Percentiles rank a stretch among this genome's conserved stretches.
phyloP scores from a whole-genome alignment of 2,113 vertebrate genomes.

The Coptodon bakossiorum region DNA sequence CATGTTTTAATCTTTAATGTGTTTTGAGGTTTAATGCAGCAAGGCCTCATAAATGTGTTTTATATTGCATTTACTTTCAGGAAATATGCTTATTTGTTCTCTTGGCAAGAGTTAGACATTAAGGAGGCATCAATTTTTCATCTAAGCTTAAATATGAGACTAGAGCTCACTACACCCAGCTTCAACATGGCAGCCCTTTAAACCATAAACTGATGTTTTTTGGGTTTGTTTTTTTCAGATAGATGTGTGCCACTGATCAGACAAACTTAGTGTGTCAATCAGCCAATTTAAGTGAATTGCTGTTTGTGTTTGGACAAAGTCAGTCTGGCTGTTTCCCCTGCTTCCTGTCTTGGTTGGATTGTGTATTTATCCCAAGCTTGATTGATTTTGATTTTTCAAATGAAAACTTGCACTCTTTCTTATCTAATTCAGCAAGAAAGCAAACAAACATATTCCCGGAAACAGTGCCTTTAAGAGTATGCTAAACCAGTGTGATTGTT shows the following conservation, averaged over 20 bases:
- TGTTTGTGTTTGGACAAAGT: background rate
- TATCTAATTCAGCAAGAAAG: background rate
- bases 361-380: background rate
- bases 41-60: background rate
- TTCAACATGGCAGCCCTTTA: background rate
- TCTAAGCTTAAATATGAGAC: background rate
- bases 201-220: background rate
- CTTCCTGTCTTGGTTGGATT: background rate
- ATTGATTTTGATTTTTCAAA: background rate
- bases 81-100: background rate
- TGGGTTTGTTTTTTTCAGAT: background rate
- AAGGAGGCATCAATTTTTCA: background rate
- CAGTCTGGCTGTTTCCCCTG: background rate
- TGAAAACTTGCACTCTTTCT: background rate
- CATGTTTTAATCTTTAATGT: background rate
- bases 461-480: background rate
- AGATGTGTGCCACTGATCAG: background rate
- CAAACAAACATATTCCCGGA: background rate
- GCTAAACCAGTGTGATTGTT: background rate
- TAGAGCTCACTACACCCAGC: background rate
- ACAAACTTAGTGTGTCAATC: background rate
- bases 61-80: background rate
- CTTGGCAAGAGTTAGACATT: background rate
- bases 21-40: background rate
- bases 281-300: background rate